Percentiles rank a stretch among this genome's conserved stretches.
Evolutionary conservation across 1,140 invertebrate species (phyloP).

Genomic region (Diabrotica virgifera): DNA sequence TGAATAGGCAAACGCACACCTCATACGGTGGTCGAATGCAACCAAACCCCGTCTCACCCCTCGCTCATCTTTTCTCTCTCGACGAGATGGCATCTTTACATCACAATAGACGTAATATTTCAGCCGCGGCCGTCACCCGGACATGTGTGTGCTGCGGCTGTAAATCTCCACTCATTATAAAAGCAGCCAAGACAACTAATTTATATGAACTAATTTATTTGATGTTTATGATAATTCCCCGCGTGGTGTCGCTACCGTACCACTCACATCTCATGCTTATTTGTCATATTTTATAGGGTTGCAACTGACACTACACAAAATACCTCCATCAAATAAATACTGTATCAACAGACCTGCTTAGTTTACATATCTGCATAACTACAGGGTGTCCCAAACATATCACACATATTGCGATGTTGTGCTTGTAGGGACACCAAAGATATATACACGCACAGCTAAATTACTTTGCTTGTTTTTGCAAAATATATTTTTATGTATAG

Average conservation of each 20-base stretch:
- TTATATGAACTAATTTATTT: conserved; percentile 43
- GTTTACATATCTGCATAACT: conserved; percentile 21
- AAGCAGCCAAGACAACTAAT: conserved; percentile 38
- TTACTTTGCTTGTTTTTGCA: no score
- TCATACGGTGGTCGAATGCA: no score
- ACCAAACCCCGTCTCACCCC: no score
- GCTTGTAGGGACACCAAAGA: no score
- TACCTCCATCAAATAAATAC: conserved; percentile 28
- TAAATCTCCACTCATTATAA: conserved; percentile 40
- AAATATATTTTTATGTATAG: no score
- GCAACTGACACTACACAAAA: conserved; percentile 24
- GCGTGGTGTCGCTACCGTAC: conserved; percentile 38
- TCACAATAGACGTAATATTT: conserved; percentile 39
- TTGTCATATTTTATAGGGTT: conserved; percentile 35
- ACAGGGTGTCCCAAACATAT: background rate
- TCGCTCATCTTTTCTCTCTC: background rate
- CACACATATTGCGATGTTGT: no score
- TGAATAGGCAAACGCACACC: no score
- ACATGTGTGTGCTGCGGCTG: conserved; percentile 37
- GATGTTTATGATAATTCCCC: conserved; percentile 42
- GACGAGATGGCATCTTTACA: conserved; percentile 38
- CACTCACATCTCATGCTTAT: conserved; percentile 36
- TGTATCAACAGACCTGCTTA: conserved; percentile 26
- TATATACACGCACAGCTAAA: no score
- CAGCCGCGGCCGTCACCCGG: conserved; percentile 35